Evolutionary conservation across 2,888 invertebrate genomes (phyloP), one percentile per base, ranked within the genome.

Genomic region (Charanyca ferruginea): DNA sequence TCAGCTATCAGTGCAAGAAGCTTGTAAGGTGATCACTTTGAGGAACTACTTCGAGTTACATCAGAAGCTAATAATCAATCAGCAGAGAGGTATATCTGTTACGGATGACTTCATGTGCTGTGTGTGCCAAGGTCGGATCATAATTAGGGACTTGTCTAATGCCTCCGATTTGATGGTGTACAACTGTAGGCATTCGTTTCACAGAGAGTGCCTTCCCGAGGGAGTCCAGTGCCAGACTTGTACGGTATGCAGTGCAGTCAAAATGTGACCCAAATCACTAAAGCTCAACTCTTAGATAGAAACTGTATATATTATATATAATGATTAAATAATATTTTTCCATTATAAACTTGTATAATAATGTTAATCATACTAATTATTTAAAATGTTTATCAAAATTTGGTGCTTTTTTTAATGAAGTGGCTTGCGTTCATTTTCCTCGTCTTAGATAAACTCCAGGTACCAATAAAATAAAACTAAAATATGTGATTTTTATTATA

Each of bases 1-100:
- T 67, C 99, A 99, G 96, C 97, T 98, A 32, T 98, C 98, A 1
- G 97, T 99, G 23, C 98, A 98, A 90, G 98, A 98, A 90, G 98
- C 98, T 0, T 98, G 98, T 90, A 98, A 98, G 85, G 97, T 98
- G 86, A 98, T 99, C 72, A 96, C 99, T n/a, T 96, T 98, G 1
- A 97, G 97, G 3, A 99, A 99, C 94, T 98, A 98, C 90, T 98
- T 98, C 85, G 97, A 98, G 86, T 94, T 98, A 51, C 98, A 99
- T 87, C 97, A 98, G 81, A 98, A 98, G 88, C 93, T 98, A 48
- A 97, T 98, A 0, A 94, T 96, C 25, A 96, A 97, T 32, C 98
- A 98, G 87, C 97, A 97, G 86, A 96, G 97, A 83, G 99, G 98
- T 3, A 96, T 98, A 73, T 96, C 96, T 42, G 96, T 97, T 79